Conservation (phyloP, 2,888 invertebrate genomes). For the Lasioglossum zephyrum region DNA sequence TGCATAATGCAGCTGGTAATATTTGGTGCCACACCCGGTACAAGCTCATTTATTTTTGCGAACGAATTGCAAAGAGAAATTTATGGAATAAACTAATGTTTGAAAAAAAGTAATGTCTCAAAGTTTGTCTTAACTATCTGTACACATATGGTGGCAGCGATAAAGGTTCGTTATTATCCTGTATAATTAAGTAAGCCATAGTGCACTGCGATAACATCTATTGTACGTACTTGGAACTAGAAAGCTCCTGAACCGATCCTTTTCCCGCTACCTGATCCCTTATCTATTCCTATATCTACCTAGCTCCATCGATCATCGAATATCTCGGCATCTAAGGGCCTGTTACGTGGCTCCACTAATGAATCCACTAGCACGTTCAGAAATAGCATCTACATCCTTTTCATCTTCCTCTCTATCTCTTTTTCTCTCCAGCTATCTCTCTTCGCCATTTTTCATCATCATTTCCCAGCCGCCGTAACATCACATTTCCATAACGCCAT, state of each 20-base stretch:
- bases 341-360: neutral
- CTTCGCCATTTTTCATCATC: neutral
- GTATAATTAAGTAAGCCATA: neutral
- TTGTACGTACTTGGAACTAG: neutral
- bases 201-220: neutral
- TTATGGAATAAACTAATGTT: neutral
- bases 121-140: neutral
- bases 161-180: neutral
- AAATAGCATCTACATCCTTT: constrained; percentile 1
- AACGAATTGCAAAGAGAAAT: neutral
- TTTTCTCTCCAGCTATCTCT: neutral
- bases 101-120: neutral
- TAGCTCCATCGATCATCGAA: constrained; percentile 6
- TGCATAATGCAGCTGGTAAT: too few species aligned
- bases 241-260: neutral
- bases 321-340: constrained; percentile 13
- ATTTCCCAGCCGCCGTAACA: neutral
- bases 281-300: constrained; percentile 4
- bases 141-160: neutral
- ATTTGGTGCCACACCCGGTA: too few species aligned
- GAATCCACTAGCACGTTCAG: constrained; percentile 9
- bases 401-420: neutral
- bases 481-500: constrained; percentile 7
- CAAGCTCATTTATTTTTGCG: neutral
- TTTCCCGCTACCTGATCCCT: neutral